Conservation (phyloP, 2,113 vertebrate species). For the Alethe castanea region DNA sequence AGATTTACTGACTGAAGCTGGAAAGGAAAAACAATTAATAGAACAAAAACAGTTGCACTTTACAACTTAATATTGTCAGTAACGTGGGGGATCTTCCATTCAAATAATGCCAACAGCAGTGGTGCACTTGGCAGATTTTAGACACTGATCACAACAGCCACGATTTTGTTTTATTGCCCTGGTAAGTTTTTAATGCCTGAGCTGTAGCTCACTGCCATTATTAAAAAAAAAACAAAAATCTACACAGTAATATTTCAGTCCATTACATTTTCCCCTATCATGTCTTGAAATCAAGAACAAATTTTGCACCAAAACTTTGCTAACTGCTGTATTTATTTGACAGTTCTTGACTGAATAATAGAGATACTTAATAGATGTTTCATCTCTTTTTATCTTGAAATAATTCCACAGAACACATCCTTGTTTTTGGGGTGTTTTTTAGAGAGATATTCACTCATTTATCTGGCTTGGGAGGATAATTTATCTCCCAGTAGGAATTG, state of each 20-base stretch:
- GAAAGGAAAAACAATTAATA: not conserved
- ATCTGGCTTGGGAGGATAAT: not conserved
- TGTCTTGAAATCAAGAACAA: not conserved
- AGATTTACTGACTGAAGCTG: not conserved
- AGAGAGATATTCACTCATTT: not conserved
- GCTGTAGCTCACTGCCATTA: not conserved
- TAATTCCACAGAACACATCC: not conserved
- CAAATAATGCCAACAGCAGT: not conserved
- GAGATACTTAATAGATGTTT: not conserved
- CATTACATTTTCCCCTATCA: fast-evolving
- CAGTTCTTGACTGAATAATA: not conserved
- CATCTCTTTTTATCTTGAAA: not conserved
- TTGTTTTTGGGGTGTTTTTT: not conserved
- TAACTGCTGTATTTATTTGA: not conserved
- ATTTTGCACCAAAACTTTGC: not conserved
- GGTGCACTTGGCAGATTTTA: not conserved
- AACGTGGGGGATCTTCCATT: not conserved
- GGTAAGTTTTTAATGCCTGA: not conserved
- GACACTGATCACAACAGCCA: not conserved
- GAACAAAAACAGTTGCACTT: not conserved
- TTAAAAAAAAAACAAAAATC: not conserved
- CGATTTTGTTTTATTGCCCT: not conserved
- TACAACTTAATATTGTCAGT: not conserved
- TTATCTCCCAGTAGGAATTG: not conserved
- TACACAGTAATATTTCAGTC: not conserved